Evolutionary conservation across 2,113 vertebrate species (phyloP).

Genomic region (Bungarus multicinctus): DNA sequence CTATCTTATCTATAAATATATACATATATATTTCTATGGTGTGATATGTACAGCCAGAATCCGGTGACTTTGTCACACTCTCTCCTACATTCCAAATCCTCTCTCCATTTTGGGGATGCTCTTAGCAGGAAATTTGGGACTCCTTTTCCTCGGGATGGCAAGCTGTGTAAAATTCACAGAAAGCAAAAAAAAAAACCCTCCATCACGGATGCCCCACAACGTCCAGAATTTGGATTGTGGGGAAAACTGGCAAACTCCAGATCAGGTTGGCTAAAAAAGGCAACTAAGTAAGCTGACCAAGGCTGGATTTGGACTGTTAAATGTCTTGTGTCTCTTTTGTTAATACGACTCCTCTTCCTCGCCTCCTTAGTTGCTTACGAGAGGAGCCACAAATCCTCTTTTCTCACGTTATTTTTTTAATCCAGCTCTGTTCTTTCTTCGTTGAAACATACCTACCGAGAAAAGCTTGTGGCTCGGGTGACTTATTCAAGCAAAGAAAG

Average conservation of each 20-base stretch:
- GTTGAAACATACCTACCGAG: not conserved
- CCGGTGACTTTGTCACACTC: not conserved
- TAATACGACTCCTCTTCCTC: not conserved
- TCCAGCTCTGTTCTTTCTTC: slow-evolving; percentile 23
- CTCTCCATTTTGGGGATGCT: not conserved
- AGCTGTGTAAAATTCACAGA: not conserved
- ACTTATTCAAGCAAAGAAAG: not conserved
- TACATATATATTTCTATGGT: not conserved
- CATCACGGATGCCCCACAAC: not conserved
- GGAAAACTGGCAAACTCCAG: too few relatives aligned
- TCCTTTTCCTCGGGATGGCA: not conserved
- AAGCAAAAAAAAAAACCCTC: not conserved
- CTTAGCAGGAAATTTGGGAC: not conserved
- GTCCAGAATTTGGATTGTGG: not conserved
- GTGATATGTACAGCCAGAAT: not conserved
- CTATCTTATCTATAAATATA: not conserved
- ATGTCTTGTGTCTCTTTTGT: not conserved
- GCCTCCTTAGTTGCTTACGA: slow-evolving; percentile 38
- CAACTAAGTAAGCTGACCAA: not conserved
- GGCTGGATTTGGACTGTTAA: not conserved
- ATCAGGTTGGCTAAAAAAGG: not conserved
- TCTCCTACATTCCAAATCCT: not conserved
- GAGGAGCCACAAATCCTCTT: slow-evolving; percentile 50
- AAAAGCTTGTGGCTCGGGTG: not conserved
- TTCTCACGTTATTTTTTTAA: slow-evolving; percentile 22